Conservation (phyloP, 1,140 invertebrate genomes). For the Drusus annulatus region DNA sequence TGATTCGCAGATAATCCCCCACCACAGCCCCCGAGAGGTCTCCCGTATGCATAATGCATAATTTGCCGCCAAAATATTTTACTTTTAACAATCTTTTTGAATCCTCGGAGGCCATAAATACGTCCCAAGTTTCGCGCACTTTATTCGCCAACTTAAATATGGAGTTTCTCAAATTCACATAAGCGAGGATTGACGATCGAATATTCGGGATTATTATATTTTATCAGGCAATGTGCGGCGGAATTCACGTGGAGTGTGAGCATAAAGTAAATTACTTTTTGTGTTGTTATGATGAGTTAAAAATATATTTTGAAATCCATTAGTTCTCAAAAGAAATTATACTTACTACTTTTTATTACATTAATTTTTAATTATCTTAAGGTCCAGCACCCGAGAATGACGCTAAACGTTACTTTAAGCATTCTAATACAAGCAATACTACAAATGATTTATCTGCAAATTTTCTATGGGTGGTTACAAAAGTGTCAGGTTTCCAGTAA, state of each 20-base stretch:
- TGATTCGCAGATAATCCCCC: conserved; percentile 42
- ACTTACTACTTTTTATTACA: no score
- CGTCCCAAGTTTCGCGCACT: neutral
- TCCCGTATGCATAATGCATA: conserved; percentile 42
- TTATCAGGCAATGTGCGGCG: neutral
- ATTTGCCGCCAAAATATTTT: conserved; percentile 41
- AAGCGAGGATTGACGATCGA: conserved; percentile 24
- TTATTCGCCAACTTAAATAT: conserved; percentile 10
- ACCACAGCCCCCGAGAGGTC: neutral
- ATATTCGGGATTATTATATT: conserved; percentile 25
- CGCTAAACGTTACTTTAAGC: no score
- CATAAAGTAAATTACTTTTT: neutral
- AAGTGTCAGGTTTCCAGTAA: no score
- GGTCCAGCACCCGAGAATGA: no score
- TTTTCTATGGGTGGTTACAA: no score
- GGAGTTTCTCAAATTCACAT: conserved; percentile 20
- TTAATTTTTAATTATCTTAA: no score
- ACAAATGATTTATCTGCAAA: no score
- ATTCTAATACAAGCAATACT: no score
- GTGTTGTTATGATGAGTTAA: neutral
- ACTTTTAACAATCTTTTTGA: conserved; percentile 17
- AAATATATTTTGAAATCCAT: no score
- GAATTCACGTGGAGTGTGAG: neutral
- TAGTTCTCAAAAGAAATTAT: no score
- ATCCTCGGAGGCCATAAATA: conserved; percentile 18